phyloP scores from a whole-genome alignment of 2,113 vertebrate genomes.

The Otocyon megalotis region DNA sequence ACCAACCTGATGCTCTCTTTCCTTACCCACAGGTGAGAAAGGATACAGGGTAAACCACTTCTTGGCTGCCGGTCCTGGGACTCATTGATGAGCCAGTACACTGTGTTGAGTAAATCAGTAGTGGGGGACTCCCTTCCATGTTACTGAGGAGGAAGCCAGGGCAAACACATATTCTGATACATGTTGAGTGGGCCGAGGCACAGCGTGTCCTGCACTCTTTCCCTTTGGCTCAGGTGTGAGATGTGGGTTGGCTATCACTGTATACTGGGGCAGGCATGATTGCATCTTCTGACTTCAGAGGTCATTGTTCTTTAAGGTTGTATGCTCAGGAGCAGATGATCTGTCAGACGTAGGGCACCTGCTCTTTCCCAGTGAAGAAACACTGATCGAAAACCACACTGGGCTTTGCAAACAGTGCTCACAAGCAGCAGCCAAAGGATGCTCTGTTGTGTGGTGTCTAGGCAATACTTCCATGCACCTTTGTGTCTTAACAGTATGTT shows the following conservation, averaged over 20 bases:
- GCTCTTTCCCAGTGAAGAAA: neutral
- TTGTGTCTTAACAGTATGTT: neutral
- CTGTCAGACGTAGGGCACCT: neutral
- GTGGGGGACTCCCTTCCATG: neutral
- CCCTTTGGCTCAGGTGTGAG: neutral
- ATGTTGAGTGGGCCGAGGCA: rapidly evolving
- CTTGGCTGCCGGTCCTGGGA: neutral
- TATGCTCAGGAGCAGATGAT: rapidly evolving
- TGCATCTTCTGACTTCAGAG: neutral
- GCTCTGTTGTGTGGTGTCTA: no score
- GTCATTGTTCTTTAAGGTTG: neutral
- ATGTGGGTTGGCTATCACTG: neutral
- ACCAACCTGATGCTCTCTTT: neutral
- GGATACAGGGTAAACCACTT: neutral
- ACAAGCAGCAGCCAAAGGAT: no score
- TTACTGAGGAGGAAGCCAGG: neutral
- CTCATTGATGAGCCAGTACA: neutral
- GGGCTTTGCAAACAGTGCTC: neutral
- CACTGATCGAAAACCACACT: neutral
- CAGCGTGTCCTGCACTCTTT: neutral
- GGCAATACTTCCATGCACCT: neutral
- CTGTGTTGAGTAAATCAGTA: neutral
- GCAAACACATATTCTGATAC: neutral
- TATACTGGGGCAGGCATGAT: rapidly evolving
- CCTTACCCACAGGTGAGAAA: neutral